A percentile compares a stretch with the other conserved stretches of the same genome.
phyloP scores from a whole-genome alignment of 92 coral and sea anemone genomes.

The Porites divaricata region DNA sequence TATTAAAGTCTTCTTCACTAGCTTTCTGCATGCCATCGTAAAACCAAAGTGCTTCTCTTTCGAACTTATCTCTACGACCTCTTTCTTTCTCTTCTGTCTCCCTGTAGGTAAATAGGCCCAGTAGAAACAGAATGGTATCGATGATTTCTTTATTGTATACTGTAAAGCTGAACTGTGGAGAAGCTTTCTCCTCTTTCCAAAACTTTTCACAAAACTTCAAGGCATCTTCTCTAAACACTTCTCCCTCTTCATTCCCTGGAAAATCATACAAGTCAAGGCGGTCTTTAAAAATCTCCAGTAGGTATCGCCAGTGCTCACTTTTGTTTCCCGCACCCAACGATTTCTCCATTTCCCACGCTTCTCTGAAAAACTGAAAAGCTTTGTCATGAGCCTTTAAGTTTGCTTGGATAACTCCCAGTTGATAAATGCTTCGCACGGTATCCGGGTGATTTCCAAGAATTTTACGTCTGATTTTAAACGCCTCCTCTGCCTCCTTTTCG shows the following conservation, averaged over 20 bases:
- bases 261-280: too few species aligned
- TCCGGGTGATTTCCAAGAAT: constrained; percentile 59
- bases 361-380: constrained; percentile 46
- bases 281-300: too few species aligned
- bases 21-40: constrained; percentile 6
- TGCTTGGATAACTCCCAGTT: constrained; percentile 59
- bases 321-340: too few species aligned
- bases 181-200: constrained; percentile 16
- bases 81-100: neutral
- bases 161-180: neutral
- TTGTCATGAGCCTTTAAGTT: constrained; percentile 24
- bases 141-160: constrained; percentile 6
- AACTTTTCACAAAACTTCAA: constrained; percentile 3
- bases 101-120: too few species aligned
- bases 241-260: too few species aligned
- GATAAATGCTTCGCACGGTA: constrained; percentile 65
- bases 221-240: neutral
- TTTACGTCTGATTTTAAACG: constrained; percentile 47
- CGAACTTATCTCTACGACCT: neutral
- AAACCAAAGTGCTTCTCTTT: constrained; percentile 12
- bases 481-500: constrained; percentile 45
- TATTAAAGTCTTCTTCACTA: neutral
- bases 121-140: neutral
- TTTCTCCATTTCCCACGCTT: constrained; percentile 73
- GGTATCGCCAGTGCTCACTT: too few species aligned